Evolutionary conservation across 2,888 invertebrate genomes (phyloP).

Genomic region (Tethea ocularis): DNA sequence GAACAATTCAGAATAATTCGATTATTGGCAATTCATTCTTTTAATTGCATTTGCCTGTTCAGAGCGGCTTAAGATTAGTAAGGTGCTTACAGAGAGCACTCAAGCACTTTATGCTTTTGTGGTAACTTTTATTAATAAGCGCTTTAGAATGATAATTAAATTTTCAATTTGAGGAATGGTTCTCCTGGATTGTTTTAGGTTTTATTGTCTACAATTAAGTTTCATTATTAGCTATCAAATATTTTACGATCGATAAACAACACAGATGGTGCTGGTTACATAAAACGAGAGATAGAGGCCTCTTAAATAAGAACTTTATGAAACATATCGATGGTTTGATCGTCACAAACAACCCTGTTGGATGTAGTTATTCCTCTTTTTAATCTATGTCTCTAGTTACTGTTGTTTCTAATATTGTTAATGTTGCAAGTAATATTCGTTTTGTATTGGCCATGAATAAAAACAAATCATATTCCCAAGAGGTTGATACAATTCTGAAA

Average conservation of each 20-base stretch:
- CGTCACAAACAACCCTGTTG: not conserved
- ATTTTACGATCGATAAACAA: not conserved
- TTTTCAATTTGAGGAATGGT: slow-evolving; percentile 25
- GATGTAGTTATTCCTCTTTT: not conserved
- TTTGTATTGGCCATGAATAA: not conserved
- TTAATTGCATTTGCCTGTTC: slow-evolving; percentile 19
- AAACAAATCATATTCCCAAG: not conserved
- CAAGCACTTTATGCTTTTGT: slow-evolving; percentile 27
- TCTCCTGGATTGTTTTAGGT: slow-evolving; percentile 12
- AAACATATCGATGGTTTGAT: too few species aligned
- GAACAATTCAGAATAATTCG: slow-evolving; percentile 15
- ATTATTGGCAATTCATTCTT: slow-evolving; percentile 23
- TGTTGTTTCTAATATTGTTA: too few species aligned
- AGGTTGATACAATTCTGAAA: not conserved
- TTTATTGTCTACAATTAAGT: not conserved
- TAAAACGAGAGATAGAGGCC: not conserved
- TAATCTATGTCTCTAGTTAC: too few species aligned
- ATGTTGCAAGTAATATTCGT: not conserved
- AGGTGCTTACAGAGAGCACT: slow-evolving; percentile 17
- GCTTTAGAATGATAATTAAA: slow-evolving; percentile 41
- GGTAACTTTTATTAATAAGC: slow-evolving; percentile 41
- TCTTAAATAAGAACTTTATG: not conserved
- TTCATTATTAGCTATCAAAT: not conserved
- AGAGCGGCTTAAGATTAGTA: slow-evolving; percentile 17
- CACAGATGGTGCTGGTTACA: not conserved